Percentiles rank a stretch among this genome's conserved stretches.
phyloP scores from a whole-genome alignment of 2,113 vertebrate genomes.

The Sebastes schlegelii region DNA sequence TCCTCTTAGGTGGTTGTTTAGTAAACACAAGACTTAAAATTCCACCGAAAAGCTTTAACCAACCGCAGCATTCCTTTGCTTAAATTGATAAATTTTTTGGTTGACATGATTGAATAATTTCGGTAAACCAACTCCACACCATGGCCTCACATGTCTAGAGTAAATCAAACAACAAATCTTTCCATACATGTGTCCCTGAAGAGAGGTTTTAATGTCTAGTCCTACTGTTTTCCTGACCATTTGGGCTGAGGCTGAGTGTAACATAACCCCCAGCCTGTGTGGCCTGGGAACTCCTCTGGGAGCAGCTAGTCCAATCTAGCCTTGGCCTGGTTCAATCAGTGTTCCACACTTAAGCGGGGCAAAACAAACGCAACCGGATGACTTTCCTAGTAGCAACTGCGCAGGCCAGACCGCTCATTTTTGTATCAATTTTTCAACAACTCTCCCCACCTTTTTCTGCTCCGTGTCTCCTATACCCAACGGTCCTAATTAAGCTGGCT shows the following conservation, averaged over 20 bases:
- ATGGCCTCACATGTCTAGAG: conserved; percentile 46
- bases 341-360: conserved; percentile 67
- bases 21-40: conserved; percentile 9
- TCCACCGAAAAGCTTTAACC: conserved; percentile 35
- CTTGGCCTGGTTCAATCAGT: conserved; percentile 76
- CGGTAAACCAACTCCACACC: conserved; percentile 39
- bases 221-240: conserved; percentile 72
- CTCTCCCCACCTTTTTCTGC: conserved; percentile 47
- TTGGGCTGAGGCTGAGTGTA: conserved; percentile 69
- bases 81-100: conserved; percentile 47
- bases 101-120: conserved; percentile 50
- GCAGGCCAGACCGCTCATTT: conserved; percentile 55
- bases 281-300: conserved; percentile 73
- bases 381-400: conserved; percentile 59
- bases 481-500: conserved; percentile 62
- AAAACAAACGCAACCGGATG: conserved; percentile 68
- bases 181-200: conserved; percentile 54
- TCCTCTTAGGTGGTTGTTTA: conserved; percentile 22
- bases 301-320: conserved; percentile 74
- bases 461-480: conserved; percentile 39
- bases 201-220: conserved; percentile 61
- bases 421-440: conserved; percentile 61
- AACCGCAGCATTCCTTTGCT: conserved; percentile 25
- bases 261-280: conserved; percentile 76
- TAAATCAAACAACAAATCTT: conserved; percentile 69